phyloP scores from a whole-genome alignment of 1,140 invertebrate species.

The Macrobrachium rosenbergii region DNA sequence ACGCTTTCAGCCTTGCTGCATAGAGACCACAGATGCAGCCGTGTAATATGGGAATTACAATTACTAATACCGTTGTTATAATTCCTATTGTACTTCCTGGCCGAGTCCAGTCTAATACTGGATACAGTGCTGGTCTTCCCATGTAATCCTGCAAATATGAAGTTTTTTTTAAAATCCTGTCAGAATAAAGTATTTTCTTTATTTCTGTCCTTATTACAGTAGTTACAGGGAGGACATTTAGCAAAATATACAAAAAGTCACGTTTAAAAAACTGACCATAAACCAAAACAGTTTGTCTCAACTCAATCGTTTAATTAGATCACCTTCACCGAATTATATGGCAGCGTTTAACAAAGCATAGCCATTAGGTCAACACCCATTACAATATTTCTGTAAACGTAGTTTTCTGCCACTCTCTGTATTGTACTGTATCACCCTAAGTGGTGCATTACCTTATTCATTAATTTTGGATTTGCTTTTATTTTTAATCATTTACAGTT shows the following conservation, averaged over 20 bases:
- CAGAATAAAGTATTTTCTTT: background rate
- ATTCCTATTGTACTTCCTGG: conserved; percentile 52
- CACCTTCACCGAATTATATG: no score
- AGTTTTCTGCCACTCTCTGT: no score
- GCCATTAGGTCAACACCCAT: no score
- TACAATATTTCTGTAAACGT: no score
- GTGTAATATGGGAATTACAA: conserved; percentile 44
- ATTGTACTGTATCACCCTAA: no score
- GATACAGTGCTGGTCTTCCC: conserved; percentile 48
- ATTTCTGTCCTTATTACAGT: background rate
- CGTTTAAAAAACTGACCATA: no score
- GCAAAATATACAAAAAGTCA: background rate
- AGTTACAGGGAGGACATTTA: background rate
- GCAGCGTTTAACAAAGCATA: no score
- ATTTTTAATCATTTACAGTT: no score
- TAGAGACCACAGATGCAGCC: conserved; percentile 36
- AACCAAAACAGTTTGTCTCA: no score
- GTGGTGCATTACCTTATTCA: no score
- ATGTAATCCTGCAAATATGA: conserved; percentile 39
- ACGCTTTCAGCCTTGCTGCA: conserved; percentile 45
- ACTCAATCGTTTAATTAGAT: no score
- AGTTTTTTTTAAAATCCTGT: background rate
- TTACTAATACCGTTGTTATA: conserved; percentile 28
- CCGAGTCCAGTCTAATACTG: conserved; percentile 49
- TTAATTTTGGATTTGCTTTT: no score